phyloP scores from a whole-genome alignment of 92 coral and sea anemone genomes.

The Isaurus tuberculatus region DNA sequence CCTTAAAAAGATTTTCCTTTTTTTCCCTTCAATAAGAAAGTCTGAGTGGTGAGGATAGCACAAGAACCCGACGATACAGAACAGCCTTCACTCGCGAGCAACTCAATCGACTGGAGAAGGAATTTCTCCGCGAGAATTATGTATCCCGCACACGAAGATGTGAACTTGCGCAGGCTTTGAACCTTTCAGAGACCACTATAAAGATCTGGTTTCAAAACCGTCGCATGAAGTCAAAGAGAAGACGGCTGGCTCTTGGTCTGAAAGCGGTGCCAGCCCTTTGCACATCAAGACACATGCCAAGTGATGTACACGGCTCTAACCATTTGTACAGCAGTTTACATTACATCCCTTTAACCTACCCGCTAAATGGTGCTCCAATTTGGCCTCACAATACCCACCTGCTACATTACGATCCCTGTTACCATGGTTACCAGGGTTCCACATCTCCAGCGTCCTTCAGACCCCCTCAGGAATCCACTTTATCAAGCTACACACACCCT shows the following conservation, averaged over 20 bases:
- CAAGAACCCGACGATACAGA: constrained; percentile 85
- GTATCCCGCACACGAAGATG: constrained; percentile 88
- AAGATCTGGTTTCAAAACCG: constrained; percentile 94
- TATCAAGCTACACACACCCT: constrained; percentile 23
- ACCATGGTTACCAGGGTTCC: constrained; percentile 71
- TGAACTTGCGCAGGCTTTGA: constrained; percentile 81
- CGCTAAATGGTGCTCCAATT: constrained; percentile 75
- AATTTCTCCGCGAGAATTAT: constrained; percentile 86
- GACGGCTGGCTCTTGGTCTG: constrained; percentile 91
- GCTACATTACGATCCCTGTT: constrained; percentile 84
- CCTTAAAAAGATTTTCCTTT: not conserved
- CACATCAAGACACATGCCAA: constrained; percentile 74
- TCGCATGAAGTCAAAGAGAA: constrained; percentile 87
- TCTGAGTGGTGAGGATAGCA: constrained; percentile 52
- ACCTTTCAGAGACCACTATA: constrained; percentile 89
- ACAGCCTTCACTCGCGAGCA: constrained; percentile 93
- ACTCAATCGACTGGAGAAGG: constrained; percentile 85
- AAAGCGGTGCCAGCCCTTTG: constrained; percentile 78
- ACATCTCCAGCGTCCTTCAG: constrained; percentile 17
- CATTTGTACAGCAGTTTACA: constrained; percentile 88
- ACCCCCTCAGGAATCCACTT: constrained; percentile 34
- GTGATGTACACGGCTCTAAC: constrained; percentile 70
- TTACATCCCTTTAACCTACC: constrained; percentile 86
- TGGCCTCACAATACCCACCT: constrained; percentile 87
- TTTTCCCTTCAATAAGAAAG: constrained; percentile 10